phyloP scores from a whole-genome alignment of 2,113 vertebrate species.

The Erythrolamprus reginae region DNA sequence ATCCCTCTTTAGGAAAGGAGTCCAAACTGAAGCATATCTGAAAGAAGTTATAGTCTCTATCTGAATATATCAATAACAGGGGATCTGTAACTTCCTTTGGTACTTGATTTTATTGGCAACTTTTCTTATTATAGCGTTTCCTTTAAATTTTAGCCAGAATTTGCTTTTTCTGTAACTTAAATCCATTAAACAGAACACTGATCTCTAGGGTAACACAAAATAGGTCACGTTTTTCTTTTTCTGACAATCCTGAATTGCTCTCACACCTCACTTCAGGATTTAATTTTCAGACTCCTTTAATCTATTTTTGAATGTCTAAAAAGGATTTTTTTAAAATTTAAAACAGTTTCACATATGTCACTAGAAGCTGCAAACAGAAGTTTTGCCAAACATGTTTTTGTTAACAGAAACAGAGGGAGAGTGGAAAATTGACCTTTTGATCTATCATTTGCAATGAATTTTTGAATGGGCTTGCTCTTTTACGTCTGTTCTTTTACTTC shows the following conservation, averaged over 20 bases:
- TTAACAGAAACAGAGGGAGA: neutral
- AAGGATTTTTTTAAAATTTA: slow-evolving; percentile 40
- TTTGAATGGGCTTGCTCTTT: slow-evolving; percentile 14
- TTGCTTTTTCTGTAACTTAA: neutral
- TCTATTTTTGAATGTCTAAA: slow-evolving; percentile 21
- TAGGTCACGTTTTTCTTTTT: neutral
- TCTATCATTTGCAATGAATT: slow-evolving; percentile 29
- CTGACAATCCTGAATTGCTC: neutral
- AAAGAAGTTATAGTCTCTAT: neutral
- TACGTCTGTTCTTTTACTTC: slow-evolving; percentile 1
- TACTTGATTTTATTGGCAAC: neutral
- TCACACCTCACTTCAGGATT: neutral
- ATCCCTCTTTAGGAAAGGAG: neutral
- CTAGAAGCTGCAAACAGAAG: slow-evolving; percentile 40
- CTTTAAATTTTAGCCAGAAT: neutral
- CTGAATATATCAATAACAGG: neutral
- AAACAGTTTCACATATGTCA: slow-evolving; percentile 47
- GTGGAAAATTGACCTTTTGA: slow-evolving; percentile 30
- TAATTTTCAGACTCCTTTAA: neutral
- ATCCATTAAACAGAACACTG: neutral
- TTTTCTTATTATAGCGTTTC: neutral
- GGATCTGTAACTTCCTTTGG: neutral
- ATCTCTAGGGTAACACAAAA: neutral
- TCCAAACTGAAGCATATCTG: neutral
- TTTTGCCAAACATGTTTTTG: slow-evolving; percentile 42